Evolutionary conservation across 1,140 invertebrate species (phyloP), one percentile per base, ranked within the genome.

Genomic region (Ditylenchus dipsaci): DNA sequence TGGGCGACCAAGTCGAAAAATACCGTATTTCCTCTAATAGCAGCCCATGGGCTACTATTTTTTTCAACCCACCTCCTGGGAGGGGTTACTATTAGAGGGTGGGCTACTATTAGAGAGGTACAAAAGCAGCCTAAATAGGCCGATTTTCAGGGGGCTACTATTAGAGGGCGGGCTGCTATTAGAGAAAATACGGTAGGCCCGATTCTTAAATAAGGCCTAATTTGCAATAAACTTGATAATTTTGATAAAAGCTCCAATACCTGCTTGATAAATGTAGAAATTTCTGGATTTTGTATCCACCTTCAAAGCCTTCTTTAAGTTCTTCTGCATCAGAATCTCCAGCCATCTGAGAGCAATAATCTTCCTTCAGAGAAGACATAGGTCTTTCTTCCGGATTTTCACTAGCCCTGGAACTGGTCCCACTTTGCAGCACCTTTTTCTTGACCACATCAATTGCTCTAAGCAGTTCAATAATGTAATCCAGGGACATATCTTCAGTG

Each of bases 361-460:
- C 17, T n/a, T 61, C 56, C 9, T 65, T 30, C 17, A 9, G 8
- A 8, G 21, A 17, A 61, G 26, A n/a, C 17, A 21, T 1, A 67
- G 56, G 11, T 67, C 19, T 42, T 19, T 67, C 26, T n/a, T 61
- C 65, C 15, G 56, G 26, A 19, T 65, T 47, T 67, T 26, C 56
- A 26, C 47, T 27, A 67, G 56, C 19, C 17, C 27, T 67, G n/a
- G 56, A 38, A 26, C 21, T 65, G 38, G 13, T 68, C 61, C 1
- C 17, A 23, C 21, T 65, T 56, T 42, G 23, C 11, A 47, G 65
- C n/a, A 64, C 63, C 17, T 53, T 64, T 11, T 67, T 67, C n/a
- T 45, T 38, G 23, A 67, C 47, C 17, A 60, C 49, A 30, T 72
- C 69, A 19, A 61, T 45, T 13, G 15, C 43, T 68, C 65, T 38